Evolutionary conservation across 2,797 vertebrate genomes (phyloP), one percentile per base, ranked within the genome.

Genomic region (Eospalax fontanierii): DNA sequence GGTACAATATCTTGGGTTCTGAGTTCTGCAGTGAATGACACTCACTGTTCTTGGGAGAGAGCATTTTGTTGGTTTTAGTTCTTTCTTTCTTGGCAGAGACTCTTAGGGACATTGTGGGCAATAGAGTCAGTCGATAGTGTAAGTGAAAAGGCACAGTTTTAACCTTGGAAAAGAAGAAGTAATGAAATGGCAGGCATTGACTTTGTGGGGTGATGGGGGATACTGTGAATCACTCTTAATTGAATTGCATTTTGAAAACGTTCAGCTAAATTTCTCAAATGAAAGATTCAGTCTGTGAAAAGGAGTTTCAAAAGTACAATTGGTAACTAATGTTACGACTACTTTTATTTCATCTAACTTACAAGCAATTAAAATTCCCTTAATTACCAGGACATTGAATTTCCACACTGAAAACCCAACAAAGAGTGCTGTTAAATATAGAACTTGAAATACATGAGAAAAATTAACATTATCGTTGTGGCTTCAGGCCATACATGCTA

Each of bases 221-320:
- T 24, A 40, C 19, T 30, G 40, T 35, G 76, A 92, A 18, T 95
- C 71, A 81, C 30, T 87, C 19, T 15, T 33, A 43, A 16, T 8
- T 80, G 59, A 89, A 76, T 61, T 89, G 35, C 35, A 79, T 70
- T 61, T 38, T 57, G 71, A 78, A 86, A 28, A 89, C 30, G 81
- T 95, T 90, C 71, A 85, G n/a, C 33, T 57, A 65, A 87, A 46
- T 63, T 91, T 92, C 86, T 85, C 57, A 68, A 88, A 68, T 12
- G 65, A 71, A 92, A 78, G n/a, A 85, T 90, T 91, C 15, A 38
- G 12, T 66, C 88, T 73, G 26, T 46, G 35, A n/a, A 7, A 86
- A 86, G 40, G 43, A 82, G 43, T 74, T 75, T 86, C 54, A 85
- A 88, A 85, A 78, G 86, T 21, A 87, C 40, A 94, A 79, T 46